Evolutionary conservation across 1,140 invertebrate species (phyloP), one percentile per base, ranked within the genome.

Genomic region (Bactericera cockerelli): DNA sequence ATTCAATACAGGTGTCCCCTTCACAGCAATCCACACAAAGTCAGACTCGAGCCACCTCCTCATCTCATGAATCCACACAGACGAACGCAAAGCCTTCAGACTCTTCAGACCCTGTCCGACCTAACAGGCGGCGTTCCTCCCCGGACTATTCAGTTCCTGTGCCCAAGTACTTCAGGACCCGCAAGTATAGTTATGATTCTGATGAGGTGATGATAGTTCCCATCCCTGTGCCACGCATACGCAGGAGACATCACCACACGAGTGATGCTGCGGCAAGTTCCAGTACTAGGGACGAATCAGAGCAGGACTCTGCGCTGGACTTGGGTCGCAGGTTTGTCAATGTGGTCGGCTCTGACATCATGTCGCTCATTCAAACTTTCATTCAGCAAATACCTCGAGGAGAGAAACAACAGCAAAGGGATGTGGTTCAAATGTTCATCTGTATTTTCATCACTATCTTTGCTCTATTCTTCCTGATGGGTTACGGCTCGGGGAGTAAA

Each of bases 381-480:
- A 49, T 49, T 6, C n/a, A 4, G 19, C 42, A 49, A 22, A 6
- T 49, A 22, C 42, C 42, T 19, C 42, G 42, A 10, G 42, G 42
- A n/a, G 42, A 49, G 22, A 49, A 49, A n/a, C 79, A 80, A 16
- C 81, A 83, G 65, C 77, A 81, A 57, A 68, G 72, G 22, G 82
- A 87, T 64, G 26, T 81, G 86, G 65, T 77, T 84, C 61, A 79
- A 81, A 49, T 49, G 42, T 49, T 49, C 1, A 70, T 87, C 63
- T 80, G 86, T 49, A 81, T 86, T 65, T 77, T 89, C 39, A 74
- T 89, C 39, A 76, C 88, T 39, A 71, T 89, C 26, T 77, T 88
- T 25, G 82, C 82, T 26, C 82, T 80, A 1, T 69, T 88, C 16
- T 76, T 88, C 26, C 74, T 86, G 69, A 70, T 85, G 22, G 81